Evolutionary conservation across 1,140 invertebrate genomes (phyloP).

Genomic region (Diplogasteroides magnus): DNA sequence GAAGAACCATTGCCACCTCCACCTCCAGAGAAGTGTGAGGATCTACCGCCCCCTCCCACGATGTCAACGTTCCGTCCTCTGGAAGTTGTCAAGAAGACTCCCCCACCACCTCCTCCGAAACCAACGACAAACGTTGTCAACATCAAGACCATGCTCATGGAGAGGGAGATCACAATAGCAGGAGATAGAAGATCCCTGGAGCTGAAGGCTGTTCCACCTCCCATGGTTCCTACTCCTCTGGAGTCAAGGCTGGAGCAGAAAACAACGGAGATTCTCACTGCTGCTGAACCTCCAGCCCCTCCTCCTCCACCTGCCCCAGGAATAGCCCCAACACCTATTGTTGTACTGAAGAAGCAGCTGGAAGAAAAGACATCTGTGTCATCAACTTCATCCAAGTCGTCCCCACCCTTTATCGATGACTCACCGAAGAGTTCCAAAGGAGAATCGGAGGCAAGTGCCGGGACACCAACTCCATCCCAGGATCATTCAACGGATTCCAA

Average conservation of each 20-base stretch:
- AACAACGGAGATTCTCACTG: no score
- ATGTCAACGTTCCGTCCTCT: not conserved
- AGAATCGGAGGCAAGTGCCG: not conserved
- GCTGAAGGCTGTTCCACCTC: not conserved
- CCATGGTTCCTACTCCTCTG: not conserved
- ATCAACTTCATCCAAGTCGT: not conserved
- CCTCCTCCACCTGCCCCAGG: no score
- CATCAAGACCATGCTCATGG: conserved; percentile 14
- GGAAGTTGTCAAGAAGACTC: not conserved
- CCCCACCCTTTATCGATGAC: conserved; percentile 35
- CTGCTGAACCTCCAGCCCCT: not conserved
- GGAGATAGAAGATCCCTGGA: not conserved
- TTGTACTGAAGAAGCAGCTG: not conserved
- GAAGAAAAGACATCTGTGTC: not conserved
- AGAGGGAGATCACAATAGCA: not conserved
- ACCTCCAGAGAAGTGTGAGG: conserved; percentile 4
- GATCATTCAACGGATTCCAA: conserved; percentile 7
- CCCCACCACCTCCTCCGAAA: conserved; percentile 26
- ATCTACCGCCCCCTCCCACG: not conserved
- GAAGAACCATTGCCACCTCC: conserved; percentile 26
- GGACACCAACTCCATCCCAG: not conserved
- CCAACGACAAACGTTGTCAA: conserved; percentile 16
- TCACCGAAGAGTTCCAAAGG: conserved; percentile 18
- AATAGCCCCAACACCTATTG: no score
- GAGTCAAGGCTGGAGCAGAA: no score